Percentiles rank a stretch among this genome's conserved stretches.
Evolutionary conservation across 2,113 vertebrate genomes (phyloP).

Genomic region (Macquaria ambigua): DNA sequence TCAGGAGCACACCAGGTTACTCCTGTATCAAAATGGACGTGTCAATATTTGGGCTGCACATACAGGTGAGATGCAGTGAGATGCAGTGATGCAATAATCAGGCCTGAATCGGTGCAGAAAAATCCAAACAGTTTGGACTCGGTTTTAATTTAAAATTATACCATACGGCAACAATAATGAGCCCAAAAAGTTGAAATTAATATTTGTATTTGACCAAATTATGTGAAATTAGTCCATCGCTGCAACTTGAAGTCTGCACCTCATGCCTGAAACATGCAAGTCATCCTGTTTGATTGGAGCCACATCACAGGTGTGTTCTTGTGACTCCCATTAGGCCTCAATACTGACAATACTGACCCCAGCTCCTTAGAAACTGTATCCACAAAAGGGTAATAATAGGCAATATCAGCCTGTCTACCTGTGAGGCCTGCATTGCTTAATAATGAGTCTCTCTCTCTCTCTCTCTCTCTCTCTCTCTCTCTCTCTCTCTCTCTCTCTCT

Average conservation of each 20-base stretch:
- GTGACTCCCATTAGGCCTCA: background rate
- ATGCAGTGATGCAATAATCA: slow-evolving; percentile 13
- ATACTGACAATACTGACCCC: slow-evolving; percentile 23
- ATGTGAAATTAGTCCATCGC: background rate
- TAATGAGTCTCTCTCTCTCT: slow-evolving; percentile 57
- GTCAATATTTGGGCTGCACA: slow-evolving; percentile 20
- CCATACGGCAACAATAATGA: background rate
- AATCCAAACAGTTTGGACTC: slow-evolving; percentile 3
- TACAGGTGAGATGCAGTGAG: slow-evolving; percentile 13
- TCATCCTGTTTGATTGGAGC: background rate
- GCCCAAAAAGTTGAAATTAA: background rate
- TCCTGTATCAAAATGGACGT: slow-evolving; percentile 7
- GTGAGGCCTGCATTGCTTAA: slow-evolving; percentile 77
- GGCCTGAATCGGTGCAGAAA: slow-evolving; percentile 4
- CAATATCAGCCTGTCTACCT: slow-evolving; percentile 59
- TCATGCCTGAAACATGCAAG: background rate
- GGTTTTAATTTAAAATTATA: background rate
- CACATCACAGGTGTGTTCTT: background rate
- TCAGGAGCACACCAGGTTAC: background rate
- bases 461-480: slow-evolving; percentile 3
- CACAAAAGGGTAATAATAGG: slow-evolving; percentile 45
- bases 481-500: background rate
- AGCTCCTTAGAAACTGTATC: slow-evolving; percentile 47
- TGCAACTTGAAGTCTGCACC: background rate
- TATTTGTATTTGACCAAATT: background rate